phyloP scores from a whole-genome alignment of 2,113 vertebrate genomes.

The Ardeotis arabs region DNA sequence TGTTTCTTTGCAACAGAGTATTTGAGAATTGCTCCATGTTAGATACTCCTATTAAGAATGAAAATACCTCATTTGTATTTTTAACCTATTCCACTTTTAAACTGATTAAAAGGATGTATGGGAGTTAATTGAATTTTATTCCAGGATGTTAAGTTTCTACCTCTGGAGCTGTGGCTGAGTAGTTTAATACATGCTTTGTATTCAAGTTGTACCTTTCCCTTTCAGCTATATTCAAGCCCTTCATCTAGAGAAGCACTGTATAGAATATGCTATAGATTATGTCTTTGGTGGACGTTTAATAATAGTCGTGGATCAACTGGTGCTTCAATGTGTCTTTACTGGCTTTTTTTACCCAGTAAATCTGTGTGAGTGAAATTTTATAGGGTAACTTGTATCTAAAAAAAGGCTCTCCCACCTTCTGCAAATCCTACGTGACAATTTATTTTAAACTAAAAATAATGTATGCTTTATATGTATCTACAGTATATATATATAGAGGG shows the following conservation, averaged over 20 bases:
- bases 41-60: background rate
- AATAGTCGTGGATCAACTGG: background rate
- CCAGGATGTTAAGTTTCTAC: background rate
- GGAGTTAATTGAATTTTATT: background rate
- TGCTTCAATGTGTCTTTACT: background rate
- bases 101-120: background rate
- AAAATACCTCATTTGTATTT: background rate
- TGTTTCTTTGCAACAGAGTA: background rate
- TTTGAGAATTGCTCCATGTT: background rate
- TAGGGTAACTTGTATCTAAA: slow-evolving; percentile 20
- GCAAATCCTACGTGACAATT: slow-evolving; percentile 28
- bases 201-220: background rate
- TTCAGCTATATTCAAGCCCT: background rate
- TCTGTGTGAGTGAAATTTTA: slow-evolving; percentile 2
- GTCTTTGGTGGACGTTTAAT: background rate
- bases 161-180: background rate
- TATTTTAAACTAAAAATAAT: slow-evolving; percentile 52
- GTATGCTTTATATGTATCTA: background rate
- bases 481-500: background rate
- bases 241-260: background rate
- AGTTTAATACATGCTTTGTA: background rate
- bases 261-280: background rate
- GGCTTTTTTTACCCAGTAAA: slow-evolving; percentile 20
- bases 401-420: slow-evolving; percentile 30
- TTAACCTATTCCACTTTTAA: background rate